Conservation (phyloP, 2,888 invertebrate genomes). For the Eupithecia dodoneata region DNA sequence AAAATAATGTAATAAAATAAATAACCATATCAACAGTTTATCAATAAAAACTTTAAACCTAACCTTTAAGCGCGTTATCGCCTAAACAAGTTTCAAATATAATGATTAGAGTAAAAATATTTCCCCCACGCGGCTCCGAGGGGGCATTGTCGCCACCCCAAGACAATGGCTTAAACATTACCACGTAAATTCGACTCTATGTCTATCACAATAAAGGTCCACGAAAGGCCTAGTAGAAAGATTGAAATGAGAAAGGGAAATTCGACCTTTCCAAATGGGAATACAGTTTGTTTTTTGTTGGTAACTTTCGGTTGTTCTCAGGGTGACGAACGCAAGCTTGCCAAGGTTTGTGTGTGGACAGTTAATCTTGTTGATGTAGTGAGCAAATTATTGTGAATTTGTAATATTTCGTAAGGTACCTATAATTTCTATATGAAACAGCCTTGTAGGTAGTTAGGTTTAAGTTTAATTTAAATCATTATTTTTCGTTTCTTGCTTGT, state of each 20-base stretch:
- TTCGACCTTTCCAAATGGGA: neutral
- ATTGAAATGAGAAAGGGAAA: conserved; percentile 7
- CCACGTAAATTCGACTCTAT: conserved; percentile 20
- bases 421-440: neutral
- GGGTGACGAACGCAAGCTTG: conserved; percentile 26
- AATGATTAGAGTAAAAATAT: conserved; percentile 38
- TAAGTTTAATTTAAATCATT: neutral
- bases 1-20: neutral
- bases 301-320: conserved; percentile 25
- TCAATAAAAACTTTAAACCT: conserved; percentile 8
- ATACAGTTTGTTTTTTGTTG: neutral
- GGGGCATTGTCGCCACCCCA: conserved; percentile 33
- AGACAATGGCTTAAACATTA: conserved; percentile 11
- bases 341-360: conserved; percentile 19
- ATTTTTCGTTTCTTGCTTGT: no score
- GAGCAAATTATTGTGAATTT: conserved; percentile 17
- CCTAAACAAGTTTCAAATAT: conserved; percentile 31
- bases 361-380: conserved; percentile 13
- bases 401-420: neutral
- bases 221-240: conserved; percentile 2
- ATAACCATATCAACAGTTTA: neutral
- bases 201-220: neutral
- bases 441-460: neutral
- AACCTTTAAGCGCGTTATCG: conserved; percentile 22
- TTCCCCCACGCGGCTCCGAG: conserved; percentile 28